Evolutionary conservation across 2,113 vertebrate species (phyloP).

Genomic region (Ptilorrhoa leucosticta): DNA sequence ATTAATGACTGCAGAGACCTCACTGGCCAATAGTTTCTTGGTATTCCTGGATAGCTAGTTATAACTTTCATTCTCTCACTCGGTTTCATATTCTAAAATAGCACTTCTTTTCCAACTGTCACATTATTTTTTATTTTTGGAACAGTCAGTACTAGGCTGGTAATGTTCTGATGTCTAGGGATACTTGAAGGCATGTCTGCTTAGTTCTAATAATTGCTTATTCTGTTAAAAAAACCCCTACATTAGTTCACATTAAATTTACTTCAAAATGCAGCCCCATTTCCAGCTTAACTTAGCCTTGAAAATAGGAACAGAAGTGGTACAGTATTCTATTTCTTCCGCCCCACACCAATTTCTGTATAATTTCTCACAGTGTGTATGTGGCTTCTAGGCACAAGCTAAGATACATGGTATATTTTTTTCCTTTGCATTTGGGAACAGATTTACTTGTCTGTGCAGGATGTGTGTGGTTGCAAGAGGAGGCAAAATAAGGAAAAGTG

Average conservation of each 20-base stretch:
- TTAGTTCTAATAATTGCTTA: neutral
- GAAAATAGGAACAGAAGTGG: neutral
- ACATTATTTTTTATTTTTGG: neutral
- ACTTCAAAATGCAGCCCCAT: neutral
- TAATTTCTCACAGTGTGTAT: neutral
- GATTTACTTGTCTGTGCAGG: neutral
- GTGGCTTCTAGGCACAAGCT: neutral
- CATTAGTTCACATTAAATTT: neutral
- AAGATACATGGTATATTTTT: neutral
- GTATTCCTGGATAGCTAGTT: neutral
- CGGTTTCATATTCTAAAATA: neutral
- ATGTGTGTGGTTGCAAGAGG: neutral
- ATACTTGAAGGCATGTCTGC: neutral
- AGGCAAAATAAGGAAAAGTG: neutral
- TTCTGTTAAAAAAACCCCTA: neutral
- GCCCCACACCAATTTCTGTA: neutral
- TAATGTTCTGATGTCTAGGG: neutral
- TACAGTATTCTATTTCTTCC: neutral
- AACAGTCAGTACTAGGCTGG: neutral
- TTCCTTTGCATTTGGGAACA: neutral
- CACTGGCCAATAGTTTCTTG: neutral
- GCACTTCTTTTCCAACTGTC: neutral
- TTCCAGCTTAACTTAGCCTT: neutral
- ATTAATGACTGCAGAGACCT: neutral
- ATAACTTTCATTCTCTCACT: neutral